Base-by-base conservation (phyloP, 2,888 invertebrate species). In the Eristalis tenax region DNA sequence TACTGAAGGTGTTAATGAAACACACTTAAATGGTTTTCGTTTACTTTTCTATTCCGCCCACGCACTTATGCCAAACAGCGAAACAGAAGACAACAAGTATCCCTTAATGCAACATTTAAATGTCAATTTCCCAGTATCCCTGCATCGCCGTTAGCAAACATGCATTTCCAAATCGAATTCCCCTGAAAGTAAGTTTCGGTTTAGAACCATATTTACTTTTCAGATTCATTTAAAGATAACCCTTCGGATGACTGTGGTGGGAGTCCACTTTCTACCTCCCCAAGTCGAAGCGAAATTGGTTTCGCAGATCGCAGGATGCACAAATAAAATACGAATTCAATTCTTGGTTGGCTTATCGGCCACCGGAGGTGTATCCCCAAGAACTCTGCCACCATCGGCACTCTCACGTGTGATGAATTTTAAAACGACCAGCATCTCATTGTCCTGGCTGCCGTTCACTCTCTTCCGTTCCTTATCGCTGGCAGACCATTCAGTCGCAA, bases 361-460 rank as follows among this genome's bases (percentile, higher is more conserved):
- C 57, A 11, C 63, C 22, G 23, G 2, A 61, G 56, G 43, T 78
- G 70, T 74, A 74, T 82, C 73, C 63, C 59, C 35, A 15, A 32
- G 64, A 73, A 50, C 57, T 38, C 22, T 73, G 22, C 77, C 57
- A 73, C 18, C 35, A 38, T 38, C 35, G 11, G 35, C 35, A 38
- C 35, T 65, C 38, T 10, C 70, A 88, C 88, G 88, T 88, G 88
- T 81, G 71, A 88, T 84, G 88, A 88, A 88, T 88, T 88, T 84
- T 81, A 77, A 88, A 77, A 88, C 88, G 88, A 84, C 88, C 77
- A 28, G 35, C 88, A 84, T 81, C 84, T 74, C 84, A 61, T 88
- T 88, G 81, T 88, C 56, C 65, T 5, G 18, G 50, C n/a, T 50
- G n/a, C n/a, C 50, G 50, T 50, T 8, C 8, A 35, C 71, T 66